Evolutionary conservation across 2,888 invertebrate genomes (phyloP), one percentile per base, ranked within the genome.

Genomic region (Uropetala carovei): DNA sequence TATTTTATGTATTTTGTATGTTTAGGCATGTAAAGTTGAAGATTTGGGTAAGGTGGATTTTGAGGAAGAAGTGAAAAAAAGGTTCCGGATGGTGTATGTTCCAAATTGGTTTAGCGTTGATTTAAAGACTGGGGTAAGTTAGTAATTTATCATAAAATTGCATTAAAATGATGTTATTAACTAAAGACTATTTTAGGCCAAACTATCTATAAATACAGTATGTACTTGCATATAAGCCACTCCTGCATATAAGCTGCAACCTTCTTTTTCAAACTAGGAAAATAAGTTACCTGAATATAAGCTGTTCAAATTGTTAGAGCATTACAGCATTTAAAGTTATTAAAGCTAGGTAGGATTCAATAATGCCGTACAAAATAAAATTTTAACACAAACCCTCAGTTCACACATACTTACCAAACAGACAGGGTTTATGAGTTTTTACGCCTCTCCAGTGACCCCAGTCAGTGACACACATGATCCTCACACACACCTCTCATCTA

Each of bases 31-130:
- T 92, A 99, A 98, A 96, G 96, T 98, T 11, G 98, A 99, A 95
- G 99, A 99, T 94, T 96, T 99, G 93, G 99, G 99, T 0, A 96
- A 97, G 94, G 97, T 98, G 3, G 98, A 99, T 95, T 99, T 98
- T 95, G 99, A 99, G 93, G 98, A 98, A 94, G 98, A 99, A 95
- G 96, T 98, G 0, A 99, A 99, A 94, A 98, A 98, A 94, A 96
- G 98, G 93, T 98, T 98, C 94, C 98, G 99, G 95, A 97, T 98
- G 96, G 97, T 99, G 92, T 99, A 98, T 95, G 99, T 99, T 94
- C 99, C 99, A 58, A 99, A 98, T 95, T 99, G 99, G 99, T 99
- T 99, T 95, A 98, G 98, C 93, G 99, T 99, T 84, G 99, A 99
- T 95, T 96, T 99, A 86, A 99, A 99, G 96, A 99, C 99, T 93